phyloP scores from a whole-genome alignment of 2,113 vertebrate genomes.

The Nesoenas mayeri region DNA sequence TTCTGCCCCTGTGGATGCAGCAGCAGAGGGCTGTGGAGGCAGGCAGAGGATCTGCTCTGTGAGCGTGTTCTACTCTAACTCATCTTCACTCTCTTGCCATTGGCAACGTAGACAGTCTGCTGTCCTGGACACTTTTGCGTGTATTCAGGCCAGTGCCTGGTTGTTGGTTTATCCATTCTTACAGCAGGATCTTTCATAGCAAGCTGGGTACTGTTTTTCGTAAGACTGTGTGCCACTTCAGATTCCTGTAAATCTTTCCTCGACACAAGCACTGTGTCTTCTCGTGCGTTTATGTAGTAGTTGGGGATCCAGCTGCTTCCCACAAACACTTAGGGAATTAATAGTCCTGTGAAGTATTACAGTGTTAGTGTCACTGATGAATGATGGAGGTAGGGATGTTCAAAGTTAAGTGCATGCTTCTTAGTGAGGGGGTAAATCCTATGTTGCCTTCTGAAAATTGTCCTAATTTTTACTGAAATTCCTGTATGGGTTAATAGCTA shows the following conservation, averaged over 20 bases:
- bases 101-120: not conserved
- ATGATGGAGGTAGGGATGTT: not conserved
- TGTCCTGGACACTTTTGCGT: not conserved
- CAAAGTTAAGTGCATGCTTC: not conserved
- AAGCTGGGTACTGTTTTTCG: not conserved
- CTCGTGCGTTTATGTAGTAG: rapidly evolving
- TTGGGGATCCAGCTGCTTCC: not conserved
- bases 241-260: not conserved
- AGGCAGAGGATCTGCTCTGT: not conserved
- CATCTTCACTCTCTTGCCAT: not conserved
- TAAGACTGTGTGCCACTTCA: rapidly evolving
- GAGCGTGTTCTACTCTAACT: rapidly evolving
- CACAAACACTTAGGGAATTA: not conserved
- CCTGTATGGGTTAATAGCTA: rapidly evolving
- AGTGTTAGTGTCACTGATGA: not conserved
- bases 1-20: not conserved
- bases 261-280: rapidly evolving
- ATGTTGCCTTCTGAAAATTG: not conserved
- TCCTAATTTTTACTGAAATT: not conserved
- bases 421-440: not conserved
- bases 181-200: not conserved
- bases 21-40: not conserved
- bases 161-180: rapidly evolving
- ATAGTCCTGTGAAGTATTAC: not conserved
- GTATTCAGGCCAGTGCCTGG: rapidly evolving